Percentiles rank a stretch among this genome's conserved stretches.
Evolutionary conservation across 2,113 vertebrate species (phyloP).

Genomic region (Prionailurus viverrinus): DNA sequence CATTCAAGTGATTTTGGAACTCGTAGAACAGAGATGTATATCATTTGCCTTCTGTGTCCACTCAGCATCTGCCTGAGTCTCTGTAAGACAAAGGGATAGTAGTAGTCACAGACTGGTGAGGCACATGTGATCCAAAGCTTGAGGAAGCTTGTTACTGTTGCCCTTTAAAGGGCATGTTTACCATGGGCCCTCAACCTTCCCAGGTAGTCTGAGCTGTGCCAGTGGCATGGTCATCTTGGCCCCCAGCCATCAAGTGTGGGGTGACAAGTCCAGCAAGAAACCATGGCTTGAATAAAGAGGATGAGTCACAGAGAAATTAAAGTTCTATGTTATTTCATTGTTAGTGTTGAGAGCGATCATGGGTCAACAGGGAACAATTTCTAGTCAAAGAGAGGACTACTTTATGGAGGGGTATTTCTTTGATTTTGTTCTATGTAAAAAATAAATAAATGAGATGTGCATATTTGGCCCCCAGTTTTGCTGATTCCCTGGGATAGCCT

Average conservation of each 20-base stretch:
- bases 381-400: not conserved
- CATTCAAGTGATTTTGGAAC: not conserved
- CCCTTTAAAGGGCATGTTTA: not conserved
- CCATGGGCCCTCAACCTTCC: not conserved
- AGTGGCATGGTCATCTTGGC: not conserved
- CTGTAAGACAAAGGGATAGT: not conserved
- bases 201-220: not conserved
- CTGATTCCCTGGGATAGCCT: not conserved
- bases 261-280: not conserved
- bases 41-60: not conserved
- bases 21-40: not conserved
- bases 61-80: not conserved
- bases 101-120: not conserved
- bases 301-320: not conserved
- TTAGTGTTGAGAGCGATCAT: not conserved
- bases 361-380: not conserved
- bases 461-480: not conserved
- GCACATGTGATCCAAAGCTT: not conserved
- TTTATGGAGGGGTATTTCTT: not conserved
- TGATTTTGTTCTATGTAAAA: conserved; percentile 36
- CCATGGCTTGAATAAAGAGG: not conserved
- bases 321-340: not conserved
- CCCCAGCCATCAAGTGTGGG: not conserved
- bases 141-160: not conserved
- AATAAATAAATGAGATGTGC: not conserved